Base-by-base conservation (phyloP, 1,140 invertebrate species). In the Drosophila murphyi region DNA sequence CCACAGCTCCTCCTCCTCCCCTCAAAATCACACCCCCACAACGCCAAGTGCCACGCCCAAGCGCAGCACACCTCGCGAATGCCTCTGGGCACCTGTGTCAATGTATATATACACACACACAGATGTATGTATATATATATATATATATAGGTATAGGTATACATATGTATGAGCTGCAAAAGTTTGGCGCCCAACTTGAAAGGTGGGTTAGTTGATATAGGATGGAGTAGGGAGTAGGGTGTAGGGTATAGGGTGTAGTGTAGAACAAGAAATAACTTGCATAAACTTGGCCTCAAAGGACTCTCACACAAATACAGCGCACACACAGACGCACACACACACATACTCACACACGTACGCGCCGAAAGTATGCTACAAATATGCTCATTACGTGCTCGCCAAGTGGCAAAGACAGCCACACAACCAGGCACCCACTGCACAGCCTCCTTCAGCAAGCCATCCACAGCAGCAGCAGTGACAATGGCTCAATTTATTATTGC, bases 401-500 rank as follows among this genome's bases (percentile, higher is more conserved):
- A 79, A 76, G 65, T 83, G 80, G 62, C 80, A 76, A 72, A 20
- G 20, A 12, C 47, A 8, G 61, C 41, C 31, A 45, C 41, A 57
- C 41, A 57, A 54, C 31, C 43, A 34, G 8, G n/a, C 35, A 37
- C 45, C 31, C 35, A 1, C 35, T n/a, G 35, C 20, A 1, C 12
- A 20, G 20, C 47, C 35, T 39, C 43, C 47, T 12, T 54, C 56
- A 8, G 3, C 43, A 12, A 10, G 6, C 31, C 20, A 32, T 7
- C 1, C 10, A 5, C 5, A 39, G n/a, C 10, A 52, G 28, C 10
- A 51, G 51, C 69, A 80, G 80, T 80, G 68, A 88, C 83, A 87
- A 87, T 87, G 82, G 65, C 83, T 87, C 83, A 87, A 87, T 87
- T 87, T 87, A 87, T 87, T 87, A 83, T 87, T 88, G 82, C 83